phyloP scores from a whole-genome alignment of 37 sponge, comb jelly and placozoan species.

The Beroe forskalii region DNA sequence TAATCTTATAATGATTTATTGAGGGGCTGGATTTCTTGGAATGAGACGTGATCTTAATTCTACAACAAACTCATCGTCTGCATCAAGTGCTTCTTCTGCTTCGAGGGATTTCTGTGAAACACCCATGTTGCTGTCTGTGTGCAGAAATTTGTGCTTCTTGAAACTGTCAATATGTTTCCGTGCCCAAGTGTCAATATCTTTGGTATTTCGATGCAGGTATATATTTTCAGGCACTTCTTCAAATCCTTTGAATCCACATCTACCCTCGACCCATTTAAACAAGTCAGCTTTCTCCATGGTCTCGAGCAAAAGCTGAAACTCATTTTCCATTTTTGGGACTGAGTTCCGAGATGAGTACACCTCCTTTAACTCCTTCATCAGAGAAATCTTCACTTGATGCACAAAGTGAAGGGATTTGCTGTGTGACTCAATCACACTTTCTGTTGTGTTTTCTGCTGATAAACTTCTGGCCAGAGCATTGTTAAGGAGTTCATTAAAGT shows the following conservation, averaged over 20 bases:
- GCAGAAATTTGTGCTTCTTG: background rate
- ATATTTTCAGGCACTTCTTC: background rate
- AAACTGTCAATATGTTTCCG: background rate
- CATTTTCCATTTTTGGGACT: background rate
- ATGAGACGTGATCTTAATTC: background rate
- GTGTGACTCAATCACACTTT: background rate
- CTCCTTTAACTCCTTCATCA: background rate
- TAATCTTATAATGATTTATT: no score
- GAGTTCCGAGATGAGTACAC: background rate
- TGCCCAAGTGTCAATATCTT: background rate
- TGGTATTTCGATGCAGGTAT: background rate
- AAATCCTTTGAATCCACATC: background rate
- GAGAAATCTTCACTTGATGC: background rate
- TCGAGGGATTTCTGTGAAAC: background rate
- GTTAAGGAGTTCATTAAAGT: constrained; percentile 1
- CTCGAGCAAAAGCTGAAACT: background rate
- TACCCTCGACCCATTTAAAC: background rate
- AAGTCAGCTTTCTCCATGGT: background rate
- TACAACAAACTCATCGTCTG: background rate
- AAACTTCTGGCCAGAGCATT: background rate
- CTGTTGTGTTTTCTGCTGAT: background rate
- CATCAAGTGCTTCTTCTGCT: background rate
- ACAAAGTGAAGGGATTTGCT: background rate
- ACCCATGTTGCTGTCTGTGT: background rate
- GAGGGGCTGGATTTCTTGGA: no score